Evolutionary conservation across 2,797 vertebrate genomes (phyloP).

Genomic region (Argyrosomus regius): DNA sequence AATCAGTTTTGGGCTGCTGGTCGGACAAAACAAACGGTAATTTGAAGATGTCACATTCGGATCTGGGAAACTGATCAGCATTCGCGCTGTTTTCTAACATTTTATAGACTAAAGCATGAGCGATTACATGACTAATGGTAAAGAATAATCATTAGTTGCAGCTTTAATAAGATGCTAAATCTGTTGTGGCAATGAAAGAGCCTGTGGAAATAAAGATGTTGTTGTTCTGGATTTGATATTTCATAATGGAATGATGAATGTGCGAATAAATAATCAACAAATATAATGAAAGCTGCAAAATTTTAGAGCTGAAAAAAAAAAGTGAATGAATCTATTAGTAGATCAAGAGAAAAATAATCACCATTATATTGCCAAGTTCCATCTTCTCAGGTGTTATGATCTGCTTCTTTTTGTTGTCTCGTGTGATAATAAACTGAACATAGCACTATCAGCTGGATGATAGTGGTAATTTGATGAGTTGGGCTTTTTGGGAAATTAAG

Average conservation of each 20-base stretch:
- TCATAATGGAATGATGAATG: neutral
- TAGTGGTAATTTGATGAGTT: neutral
- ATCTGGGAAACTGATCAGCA: neutral
- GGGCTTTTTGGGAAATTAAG: neutral
- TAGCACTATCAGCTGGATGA: neutral
- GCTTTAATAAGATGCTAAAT: neutral
- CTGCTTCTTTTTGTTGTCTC: conserved; percentile 11
- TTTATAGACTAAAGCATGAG: neutral
- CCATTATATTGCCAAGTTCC: neutral
- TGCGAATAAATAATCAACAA: neutral
- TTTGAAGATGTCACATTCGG: neutral
- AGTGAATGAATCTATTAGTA: no score
- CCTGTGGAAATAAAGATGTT: neutral
- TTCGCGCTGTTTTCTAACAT: neutral
- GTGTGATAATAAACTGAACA: neutral
- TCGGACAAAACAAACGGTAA: neutral
- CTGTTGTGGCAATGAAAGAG: neutral
- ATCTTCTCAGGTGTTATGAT: neutral
- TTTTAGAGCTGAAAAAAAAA: neutral
- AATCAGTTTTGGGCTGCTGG: neutral
- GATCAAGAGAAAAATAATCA: neutral
- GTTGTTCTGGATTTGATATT: neutral
- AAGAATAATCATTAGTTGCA: neutral
- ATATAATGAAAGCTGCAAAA: neutral
- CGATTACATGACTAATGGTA: neutral